Conservation (phyloP, 2,797 vertebrate genomes). For the Sternotherus odoratus region DNA sequence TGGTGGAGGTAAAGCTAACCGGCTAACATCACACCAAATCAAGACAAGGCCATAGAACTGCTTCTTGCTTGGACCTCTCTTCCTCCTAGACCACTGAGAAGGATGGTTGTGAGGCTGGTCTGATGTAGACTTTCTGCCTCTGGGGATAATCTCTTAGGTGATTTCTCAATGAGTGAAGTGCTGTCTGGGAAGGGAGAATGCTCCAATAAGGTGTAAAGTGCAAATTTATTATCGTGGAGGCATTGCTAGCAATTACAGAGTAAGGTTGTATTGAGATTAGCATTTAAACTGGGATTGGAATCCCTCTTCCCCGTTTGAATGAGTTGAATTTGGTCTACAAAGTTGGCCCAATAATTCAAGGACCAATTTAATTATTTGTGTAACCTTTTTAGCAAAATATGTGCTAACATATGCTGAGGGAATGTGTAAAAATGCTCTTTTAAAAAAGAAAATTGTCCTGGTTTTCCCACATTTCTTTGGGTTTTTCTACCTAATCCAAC, state of each 20-base stretch:
- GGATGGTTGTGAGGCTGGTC: neutral
- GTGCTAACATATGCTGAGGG: neutral
- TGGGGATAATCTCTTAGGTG: neutral
- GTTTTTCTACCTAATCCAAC: neutral
- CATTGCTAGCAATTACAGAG: rapidly evolving
- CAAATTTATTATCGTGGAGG: neutral
- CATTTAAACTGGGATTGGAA: neutral
- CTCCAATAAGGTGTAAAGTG: neutral
- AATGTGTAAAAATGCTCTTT: neutral
- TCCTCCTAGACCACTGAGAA: neutral
- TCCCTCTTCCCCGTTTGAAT: neutral
- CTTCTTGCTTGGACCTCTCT: neutral
- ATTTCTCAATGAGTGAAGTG: too few relatives aligned
- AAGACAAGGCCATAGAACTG: neutral
- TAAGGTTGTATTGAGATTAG: neutral
- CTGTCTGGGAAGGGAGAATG: neutral
- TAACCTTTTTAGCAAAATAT: neutral
- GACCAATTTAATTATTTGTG: neutral
- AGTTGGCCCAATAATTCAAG: neutral
- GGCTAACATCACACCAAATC: neutral
- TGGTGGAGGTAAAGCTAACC: rapidly evolving
- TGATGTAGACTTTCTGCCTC: neutral
- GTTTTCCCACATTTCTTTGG: neutral
- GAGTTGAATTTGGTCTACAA: neutral
- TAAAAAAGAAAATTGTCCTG: neutral